Conservation (phyloP, 23 tunicate species). For the Ciona savignyi region DNA sequence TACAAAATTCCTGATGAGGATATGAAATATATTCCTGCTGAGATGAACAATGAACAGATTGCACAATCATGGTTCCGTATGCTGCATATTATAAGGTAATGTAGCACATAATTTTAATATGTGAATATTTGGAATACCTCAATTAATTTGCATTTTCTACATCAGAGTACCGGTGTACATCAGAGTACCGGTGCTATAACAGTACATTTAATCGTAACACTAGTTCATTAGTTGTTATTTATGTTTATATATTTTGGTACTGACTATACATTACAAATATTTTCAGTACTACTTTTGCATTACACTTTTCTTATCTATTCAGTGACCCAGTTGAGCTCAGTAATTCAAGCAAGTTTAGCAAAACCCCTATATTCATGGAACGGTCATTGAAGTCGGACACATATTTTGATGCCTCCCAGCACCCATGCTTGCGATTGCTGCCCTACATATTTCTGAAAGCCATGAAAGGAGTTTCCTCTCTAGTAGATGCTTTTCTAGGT, state of each 20-base stretch:
- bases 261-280: background rate
- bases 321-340: constrained; percentile 78
- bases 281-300: background rate
- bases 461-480: constrained; percentile 73
- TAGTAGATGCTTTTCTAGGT: constrained; percentile 88
- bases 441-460: constrained; percentile 77
- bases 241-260: background rate
- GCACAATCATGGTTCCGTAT: constrained; percentile 87
- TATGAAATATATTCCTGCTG: constrained; percentile 43
- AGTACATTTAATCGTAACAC: too few species aligned
- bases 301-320: background rate
- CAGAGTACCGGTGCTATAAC: too few species aligned
- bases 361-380: constrained; percentile 37
- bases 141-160: too few species aligned
- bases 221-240: background rate
- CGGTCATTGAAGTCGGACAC: constrained; percentile 22
- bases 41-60: constrained; percentile 54
- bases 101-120: background rate
- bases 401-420: constrained; percentile 32
- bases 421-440: constrained; percentile 65
- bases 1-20: constrained; percentile 63
- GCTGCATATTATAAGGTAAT: constrained; percentile 76
- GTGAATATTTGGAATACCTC: too few species aligned
- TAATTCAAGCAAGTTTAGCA: constrained; percentile 34
- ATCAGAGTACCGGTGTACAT: too few species aligned